Base-by-base conservation (phyloP, 2,888 invertebrate species). In the Macroteleia sp. region DNA sequence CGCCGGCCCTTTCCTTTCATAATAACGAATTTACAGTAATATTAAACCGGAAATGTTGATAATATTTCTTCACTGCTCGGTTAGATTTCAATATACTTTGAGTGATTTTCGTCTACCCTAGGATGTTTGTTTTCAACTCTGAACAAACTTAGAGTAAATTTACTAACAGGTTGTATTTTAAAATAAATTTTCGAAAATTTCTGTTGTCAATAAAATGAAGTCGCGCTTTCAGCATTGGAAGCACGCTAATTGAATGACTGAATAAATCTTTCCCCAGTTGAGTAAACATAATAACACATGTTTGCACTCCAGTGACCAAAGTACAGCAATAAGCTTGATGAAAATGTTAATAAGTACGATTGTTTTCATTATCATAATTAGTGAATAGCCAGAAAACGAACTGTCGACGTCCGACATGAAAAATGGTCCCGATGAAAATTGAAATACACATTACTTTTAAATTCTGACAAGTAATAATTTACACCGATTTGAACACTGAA, bases 281-380 rank as follows among this genome's bases (percentile, higher is more conserved):
- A 59, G 17, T 59, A 59, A 59, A 59, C 41, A 41, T 52, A 36
- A 20, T 2, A 41, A 41, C 44, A 30, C 22, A 19, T 20, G 44
- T 32, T 42, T 30, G 10, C n/a, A 14, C 20, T 44, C 4, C 9
- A 19, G 5, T 28, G 17, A n/a, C n/a, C 22, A 22, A 28, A 32
- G 34, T 20, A 36, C 32, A 8, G 20, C 41, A 56, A 56, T 41
- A 56, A 28, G 36, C 22, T 36, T 36, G 22, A 22, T 52, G 52
- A 17, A 52, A 32, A 36, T 12, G 3, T 3, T 36, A 52, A 52
- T 52, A 20, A 52, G 10, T 14, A 22, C 9, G 9, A 22, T 52
- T 41, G 41, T 28, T 41, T 16, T 28, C 28, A 41, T 28, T 22
- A 39, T 39, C 22, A 56, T 56, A 56, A 56, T 56, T 56, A 56